Conservation (phyloP, 2,888 invertebrate species). For the Caenorhabditis macrosperma region DNA sequence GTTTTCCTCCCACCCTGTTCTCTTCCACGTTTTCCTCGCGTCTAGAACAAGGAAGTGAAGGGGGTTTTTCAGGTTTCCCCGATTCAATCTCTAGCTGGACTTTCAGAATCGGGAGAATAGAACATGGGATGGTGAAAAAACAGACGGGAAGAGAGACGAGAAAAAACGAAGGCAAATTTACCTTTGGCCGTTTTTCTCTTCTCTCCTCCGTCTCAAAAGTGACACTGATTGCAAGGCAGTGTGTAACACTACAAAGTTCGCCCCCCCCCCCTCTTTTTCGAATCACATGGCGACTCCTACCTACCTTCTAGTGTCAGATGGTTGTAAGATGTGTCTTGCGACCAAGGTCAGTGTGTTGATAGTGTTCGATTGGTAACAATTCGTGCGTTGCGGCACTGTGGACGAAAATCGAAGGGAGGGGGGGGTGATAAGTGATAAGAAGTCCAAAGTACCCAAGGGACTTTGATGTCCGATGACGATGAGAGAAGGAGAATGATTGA, state of each 20-base stretch:
- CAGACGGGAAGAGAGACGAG: background rate
- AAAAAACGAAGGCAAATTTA: conserved; percentile 1
- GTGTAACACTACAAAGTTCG: conserved; percentile 54
- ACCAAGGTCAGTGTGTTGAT: conserved; percentile 30
- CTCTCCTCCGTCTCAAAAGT: background rate
- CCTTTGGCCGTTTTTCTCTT: background rate
- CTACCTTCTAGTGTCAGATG: conserved; percentile 37
- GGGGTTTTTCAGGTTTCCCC: no score
- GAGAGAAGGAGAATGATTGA: background rate
- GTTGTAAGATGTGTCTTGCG: conserved; percentile 27
- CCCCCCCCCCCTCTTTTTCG: background rate
- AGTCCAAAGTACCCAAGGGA: conserved; percentile 38
- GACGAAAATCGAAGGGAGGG: background rate
- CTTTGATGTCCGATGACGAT: conserved; percentile 16
- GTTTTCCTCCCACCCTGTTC: background rate
- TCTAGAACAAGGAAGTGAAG: no score
- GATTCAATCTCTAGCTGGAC: no score
- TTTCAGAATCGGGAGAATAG: background rate
- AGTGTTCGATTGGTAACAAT: background rate
- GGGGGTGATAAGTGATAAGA: background rate
- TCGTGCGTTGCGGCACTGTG: background rate
- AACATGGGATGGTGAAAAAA: conserved; percentile 3
- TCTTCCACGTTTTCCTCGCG: no score
- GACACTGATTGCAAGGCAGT: background rate
- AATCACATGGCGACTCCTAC: conserved; percentile 39